Base-by-base conservation (phyloP, 2,113 vertebrate species). In the Uria lomvia region DNA sequence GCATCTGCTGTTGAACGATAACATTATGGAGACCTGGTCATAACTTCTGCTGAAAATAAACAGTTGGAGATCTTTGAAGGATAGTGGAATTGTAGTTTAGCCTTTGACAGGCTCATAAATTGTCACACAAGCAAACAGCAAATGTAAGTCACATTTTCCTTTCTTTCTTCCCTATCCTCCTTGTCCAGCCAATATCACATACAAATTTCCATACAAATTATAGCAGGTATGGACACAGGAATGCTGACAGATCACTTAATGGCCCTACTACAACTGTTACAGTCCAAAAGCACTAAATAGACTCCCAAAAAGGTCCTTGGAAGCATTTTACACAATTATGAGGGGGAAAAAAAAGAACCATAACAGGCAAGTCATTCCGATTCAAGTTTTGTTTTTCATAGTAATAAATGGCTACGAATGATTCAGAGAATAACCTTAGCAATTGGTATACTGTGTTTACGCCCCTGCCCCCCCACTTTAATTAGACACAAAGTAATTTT, bases 1-100 rank as follows among this genome's bases (percentile, higher is more conserved):
- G 59, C 55, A 40, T 55, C 82, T 96, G 95, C 82, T 74, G 21
- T 43, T 90, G 88, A 86, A 30, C 40, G 88, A 93, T 94, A 96
- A 92, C 42, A 58, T 90, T 92, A 5, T 22, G 27, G 59, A 80
- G 63, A 67, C 12, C 36, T 56, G 67, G 75, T 9, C 59, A 34
- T 36, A 66, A 74, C 50, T 92, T 24, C 72, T 88, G 78, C 78
- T 90, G 90, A 32, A 88, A 93, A 81, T 67, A 90, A 92, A 84
- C 86, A 90, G 45, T 1, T 55, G 71, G 42, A 82, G 90, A 63
- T 59, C 15, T 74, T 67, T 62, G 63, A 67, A 90, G 52, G 83
- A 71, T 49, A 91, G 8, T 32, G 83, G 53, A 66, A 74, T 16
- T 80, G 55, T 5, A 66, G 47, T 19, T 92, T 7, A 58, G 68